A percentile compares a stretch with the other conserved stretches of the same genome.
These are phyloP conservation scores for Xenopus tropicalis DNA, from an alignment of 2,113 vertebrate species.

Conservation along the genomic window UCB_Xtro_10.0 CM004444.2:35731501-35732000, in stretches of 20 bases:
- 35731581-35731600: too few species aligned
- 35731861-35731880: not conserved
- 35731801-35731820: not conserved
- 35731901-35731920: not conserved
- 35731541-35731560: too few species aligned
- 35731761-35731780: constrained; percentile 1
- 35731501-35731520: too few species aligned
- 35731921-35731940: not conserved
- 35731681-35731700: not conserved
- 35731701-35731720: constrained; percentile 1
- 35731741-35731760: constrained; percentile 3
- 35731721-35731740: not conserved
- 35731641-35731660: not conserved
- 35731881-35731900: not conserved
- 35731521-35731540: too few species aligned
- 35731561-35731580: too few species aligned
- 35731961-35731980: too few species aligned
- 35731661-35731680: not conserved
- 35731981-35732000: too few species aligned
- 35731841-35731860: not conserved
- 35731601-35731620: not conserved
- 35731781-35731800: not conserved
- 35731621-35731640: not conserved
- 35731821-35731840: not conserved
- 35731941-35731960: not conserved